Base-by-base conservation (phyloP, 2,113 vertebrate species). In the Albula goreensis region DNA sequence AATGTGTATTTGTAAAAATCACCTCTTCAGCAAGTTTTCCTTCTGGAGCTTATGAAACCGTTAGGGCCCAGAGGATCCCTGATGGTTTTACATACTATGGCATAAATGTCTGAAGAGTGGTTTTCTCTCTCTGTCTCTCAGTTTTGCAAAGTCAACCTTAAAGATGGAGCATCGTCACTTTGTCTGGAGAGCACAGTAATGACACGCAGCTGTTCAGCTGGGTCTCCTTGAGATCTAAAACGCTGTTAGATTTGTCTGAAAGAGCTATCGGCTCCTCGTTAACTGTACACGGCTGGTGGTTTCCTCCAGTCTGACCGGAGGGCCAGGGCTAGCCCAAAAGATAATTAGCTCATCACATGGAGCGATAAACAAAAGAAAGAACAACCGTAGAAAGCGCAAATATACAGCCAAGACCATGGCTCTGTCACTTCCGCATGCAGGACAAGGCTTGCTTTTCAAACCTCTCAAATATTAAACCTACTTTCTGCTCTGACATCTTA, bases 11-110 rank as follows among this genome's bases (percentile, higher is more conserved):
- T 89, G 84, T 82, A 88, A 90, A 90, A 90, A 90, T 87, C 9
- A 0, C 0, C 85, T 84, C 80, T 86, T 90, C 90, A 91, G 88
- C 87, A n/a, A 88, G 89, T 92, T 94, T 92, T 93, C 89, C 50
- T 3, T 88, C 92, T 93, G 93, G 93, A 93, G 90, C 60, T 88
- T 85, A 89, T 77, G 88, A 88, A 60, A 88, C 83, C 19, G 51
- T n/a, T 66, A 1, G 31, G 80, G 17, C 57, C 25, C 10, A 81
- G 31, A 25, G 53, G 50, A 56, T 63, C 22, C 11, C 53, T 63
- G 31, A 22, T 4, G 15, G 81, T 49, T 66, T 89, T 78, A 91
- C 83, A 86, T 85, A 88, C 85, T 5, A 25, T 78, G 9, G 41
- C 51, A 78, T 85, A n/a, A 85, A 85, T 17, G 25, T 80, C 53